These are phyloP conservation scores for Apodemus sylvaticus DNA, from an alignment of 2,113 vertebrate species.

Conservation along the genomic window DNA sequence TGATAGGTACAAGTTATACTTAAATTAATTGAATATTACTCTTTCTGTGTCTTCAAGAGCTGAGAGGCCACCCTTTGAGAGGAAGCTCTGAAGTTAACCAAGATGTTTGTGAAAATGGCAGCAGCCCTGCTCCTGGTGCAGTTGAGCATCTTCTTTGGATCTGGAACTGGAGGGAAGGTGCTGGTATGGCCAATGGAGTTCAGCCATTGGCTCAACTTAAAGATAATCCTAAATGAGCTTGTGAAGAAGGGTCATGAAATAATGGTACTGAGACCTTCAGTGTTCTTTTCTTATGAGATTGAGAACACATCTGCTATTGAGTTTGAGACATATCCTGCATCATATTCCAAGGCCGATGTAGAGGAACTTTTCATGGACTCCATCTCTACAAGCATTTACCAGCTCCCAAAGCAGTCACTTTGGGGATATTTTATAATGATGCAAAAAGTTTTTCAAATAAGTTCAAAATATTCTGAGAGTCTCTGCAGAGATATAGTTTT, in stretches of 20 bases:
- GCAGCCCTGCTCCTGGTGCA: slow-evolving; percentile 42
- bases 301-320: slow-evolving; percentile 64
- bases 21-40: not conserved
- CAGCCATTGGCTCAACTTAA: slow-evolving; percentile 81
- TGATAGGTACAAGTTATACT: not conserved
- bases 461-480: not conserved
- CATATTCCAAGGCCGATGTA: slow-evolving; percentile 75
- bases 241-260: slow-evolving; percentile 65
- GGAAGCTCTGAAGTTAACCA: not conserved
- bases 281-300: slow-evolving; percentile 78
- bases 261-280: slow-evolving; percentile 81
- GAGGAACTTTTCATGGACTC: fast-evolving
- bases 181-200: slow-evolving; percentile 88
- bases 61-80: not conserved
- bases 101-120: slow-evolving; percentile 73
- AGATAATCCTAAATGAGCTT: not conserved
- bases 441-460: fast-evolving
- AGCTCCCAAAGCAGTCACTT: not conserved
- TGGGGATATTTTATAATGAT: slow-evolving; percentile 57
- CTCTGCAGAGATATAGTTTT: slow-evolving; percentile 69
- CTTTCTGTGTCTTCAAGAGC: not conserved
- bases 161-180: slow-evolving; percentile 75
- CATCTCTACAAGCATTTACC: slow-evolving; percentile 16
- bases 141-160: not conserved
- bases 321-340: slow-evolving; percentile 76